phyloP scores from a whole-genome alignment of 2,113 vertebrate genomes.

The Dicaeum eximium region DNA sequence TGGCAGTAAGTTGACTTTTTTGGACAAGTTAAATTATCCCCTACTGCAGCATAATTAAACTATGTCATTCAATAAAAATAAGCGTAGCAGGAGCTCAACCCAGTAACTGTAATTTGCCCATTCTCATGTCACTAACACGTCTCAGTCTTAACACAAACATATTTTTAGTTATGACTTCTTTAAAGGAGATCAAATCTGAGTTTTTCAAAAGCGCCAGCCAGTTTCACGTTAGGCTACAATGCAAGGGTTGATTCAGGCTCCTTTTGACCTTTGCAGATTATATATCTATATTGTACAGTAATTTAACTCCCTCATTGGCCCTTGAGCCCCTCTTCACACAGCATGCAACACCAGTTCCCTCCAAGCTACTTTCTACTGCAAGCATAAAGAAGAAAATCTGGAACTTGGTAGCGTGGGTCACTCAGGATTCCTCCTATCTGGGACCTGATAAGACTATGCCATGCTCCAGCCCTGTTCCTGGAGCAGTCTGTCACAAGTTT shows the following conservation, averaged over 20 bases:
- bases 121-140: neutral
- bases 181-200: neutral
- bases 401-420: neutral
- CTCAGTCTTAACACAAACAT: neutral
- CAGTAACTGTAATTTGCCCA: neutral
- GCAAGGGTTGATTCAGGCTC: neutral
- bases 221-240: neutral
- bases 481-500: neutral
- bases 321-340: neutral
- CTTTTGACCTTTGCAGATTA: neutral
- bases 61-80: neutral
- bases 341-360: neutral
- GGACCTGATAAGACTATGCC: neutral
- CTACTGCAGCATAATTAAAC: neutral
- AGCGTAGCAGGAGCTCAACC: neutral
- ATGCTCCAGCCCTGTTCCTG: neutral
- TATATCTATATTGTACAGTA: neutral
- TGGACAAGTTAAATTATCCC: neutral
- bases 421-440: neutral
- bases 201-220: neutral
- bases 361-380: neutral
- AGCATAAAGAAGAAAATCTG: neutral
- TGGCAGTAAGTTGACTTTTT: neutral
- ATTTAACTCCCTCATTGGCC: neutral
- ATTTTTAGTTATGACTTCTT: neutral